phyloP scores from a whole-genome alignment of 1,140 invertebrate genomes.

The Zaprionus inermis region DNA sequence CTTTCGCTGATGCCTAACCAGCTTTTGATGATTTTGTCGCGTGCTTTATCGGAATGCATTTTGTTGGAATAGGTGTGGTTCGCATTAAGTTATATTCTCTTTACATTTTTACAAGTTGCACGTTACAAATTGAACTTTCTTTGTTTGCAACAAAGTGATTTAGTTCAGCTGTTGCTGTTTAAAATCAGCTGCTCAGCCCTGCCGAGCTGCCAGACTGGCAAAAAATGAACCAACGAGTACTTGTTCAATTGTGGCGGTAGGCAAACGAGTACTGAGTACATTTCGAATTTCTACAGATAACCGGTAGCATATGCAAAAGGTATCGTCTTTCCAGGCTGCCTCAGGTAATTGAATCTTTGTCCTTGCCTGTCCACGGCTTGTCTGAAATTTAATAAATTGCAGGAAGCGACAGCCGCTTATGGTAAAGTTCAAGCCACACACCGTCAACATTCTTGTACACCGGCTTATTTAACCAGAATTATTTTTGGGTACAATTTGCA shows the following conservation, averaged over 20 bases:
- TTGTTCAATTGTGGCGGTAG: conserved; percentile 22
- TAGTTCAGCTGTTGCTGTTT: conserved; percentile 19
- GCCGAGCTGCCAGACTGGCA: conserved; percentile 24
- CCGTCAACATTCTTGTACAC: background rate
- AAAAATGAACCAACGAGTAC: conserved; percentile 1
- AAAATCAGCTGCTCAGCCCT: conserved; percentile 2
- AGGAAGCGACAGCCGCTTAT: conserved; percentile 59
- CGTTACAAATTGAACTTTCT: conserved; percentile 10
- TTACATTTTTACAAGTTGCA: conserved; percentile 54
- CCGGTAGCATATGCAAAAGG: conserved; percentile 6
- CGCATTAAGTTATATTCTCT: conserved; percentile 31
- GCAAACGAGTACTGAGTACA: background rate
- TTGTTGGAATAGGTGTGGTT: conserved; percentile 20
- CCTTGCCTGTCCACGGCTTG: conserved; percentile 47
- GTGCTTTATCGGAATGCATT: conserved; percentile 65
- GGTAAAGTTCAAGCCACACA: conserved; percentile 66
- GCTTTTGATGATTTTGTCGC: conserved; percentile 76
- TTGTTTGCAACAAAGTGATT: conserved; percentile 27
- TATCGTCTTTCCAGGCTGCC: conserved; percentile 36
- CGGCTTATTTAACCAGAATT: conserved; percentile 59
- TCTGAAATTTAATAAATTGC: conserved; percentile 68
- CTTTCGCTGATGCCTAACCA: conserved; percentile 77
- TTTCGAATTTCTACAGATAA: conserved; percentile 8
- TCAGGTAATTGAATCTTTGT: conserved; percentile 63
- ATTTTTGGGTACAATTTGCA: conserved; percentile 59